Conservation (phyloP, 2,888 invertebrate species). For the Eristalis intricaria region DNA sequence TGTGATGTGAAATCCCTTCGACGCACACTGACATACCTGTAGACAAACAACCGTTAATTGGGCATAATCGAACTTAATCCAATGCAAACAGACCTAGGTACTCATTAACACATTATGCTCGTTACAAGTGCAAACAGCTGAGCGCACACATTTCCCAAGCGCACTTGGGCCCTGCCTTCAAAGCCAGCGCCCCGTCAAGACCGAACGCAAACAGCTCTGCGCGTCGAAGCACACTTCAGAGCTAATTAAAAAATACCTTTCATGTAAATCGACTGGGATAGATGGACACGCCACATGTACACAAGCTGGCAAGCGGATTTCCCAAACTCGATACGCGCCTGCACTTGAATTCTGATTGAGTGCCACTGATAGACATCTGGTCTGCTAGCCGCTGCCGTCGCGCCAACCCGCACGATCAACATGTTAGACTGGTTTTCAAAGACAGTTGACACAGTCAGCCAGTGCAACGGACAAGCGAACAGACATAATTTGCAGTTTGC, state of each 20-base stretch:
- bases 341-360: conserved; percentile 69
- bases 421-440: conserved; percentile 47
- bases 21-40: not conserved
- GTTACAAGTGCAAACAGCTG: conserved; percentile 35
- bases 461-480: conserved; percentile 8
- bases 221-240: conserved; percentile 34
- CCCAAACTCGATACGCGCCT: conserved; percentile 23
- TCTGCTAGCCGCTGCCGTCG: conserved; percentile 5
- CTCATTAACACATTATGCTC: conserved; percentile 19
- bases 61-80: conserved; percentile 3
- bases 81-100: not conserved
- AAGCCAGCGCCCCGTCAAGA: conserved; percentile 16
- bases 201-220: conserved; percentile 38
- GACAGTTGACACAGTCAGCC: conserved; percentile 5
- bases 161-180: not conserved
- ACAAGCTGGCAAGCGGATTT: conserved; percentile 50
- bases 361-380: conserved; percentile 69
- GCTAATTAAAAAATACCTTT: conserved; percentile 68
- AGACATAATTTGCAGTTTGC: not conserved
- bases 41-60: not conserved
- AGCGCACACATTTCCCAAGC: conserved; percentile 7
- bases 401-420: not conserved
- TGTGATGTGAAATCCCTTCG: conserved; percentile 18
- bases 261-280: conserved; percentile 58
- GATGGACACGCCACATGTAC: conserved; percentile 6